phyloP scores from a whole-genome alignment of 2,113 vertebrate species.

The Halcyon senegalensis region DNA sequence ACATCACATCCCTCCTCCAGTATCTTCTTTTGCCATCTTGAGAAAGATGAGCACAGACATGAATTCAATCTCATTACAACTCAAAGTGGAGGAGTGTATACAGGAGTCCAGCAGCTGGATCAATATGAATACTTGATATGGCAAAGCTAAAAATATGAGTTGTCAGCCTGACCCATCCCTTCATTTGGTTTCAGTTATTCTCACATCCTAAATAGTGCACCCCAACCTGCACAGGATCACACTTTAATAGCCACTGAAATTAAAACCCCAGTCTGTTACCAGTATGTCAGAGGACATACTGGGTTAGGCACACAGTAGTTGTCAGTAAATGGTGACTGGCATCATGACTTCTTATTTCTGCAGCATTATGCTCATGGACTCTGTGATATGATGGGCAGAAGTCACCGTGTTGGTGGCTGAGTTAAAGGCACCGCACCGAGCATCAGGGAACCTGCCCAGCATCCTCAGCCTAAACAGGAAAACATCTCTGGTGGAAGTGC shows the following conservation, averaged over 20 bases:
- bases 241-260: background rate
- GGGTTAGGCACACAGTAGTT: background rate
- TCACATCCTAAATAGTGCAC: background rate
- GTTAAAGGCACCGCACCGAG: background rate
- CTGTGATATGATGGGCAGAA: background rate
- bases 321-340: background rate
- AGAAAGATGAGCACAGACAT: background rate
- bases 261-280: background rate
- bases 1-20: background rate
- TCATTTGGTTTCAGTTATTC: background rate
- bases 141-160: background rate
- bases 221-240: background rate
- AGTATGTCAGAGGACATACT: background rate
- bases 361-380: background rate
- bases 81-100: background rate
- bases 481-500: background rate
- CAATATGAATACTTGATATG: background rate
- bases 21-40: background rate
- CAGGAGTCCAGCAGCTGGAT: background rate
- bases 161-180: background rate
- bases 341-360: background rate
- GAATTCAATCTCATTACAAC: background rate
- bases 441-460: background rate
- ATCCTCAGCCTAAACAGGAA: background rate
- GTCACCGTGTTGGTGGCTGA: accelerated